Base-by-base conservation (phyloP, 2,797 vertebrate genomes). In the Rhodeus uyekii region DNA sequence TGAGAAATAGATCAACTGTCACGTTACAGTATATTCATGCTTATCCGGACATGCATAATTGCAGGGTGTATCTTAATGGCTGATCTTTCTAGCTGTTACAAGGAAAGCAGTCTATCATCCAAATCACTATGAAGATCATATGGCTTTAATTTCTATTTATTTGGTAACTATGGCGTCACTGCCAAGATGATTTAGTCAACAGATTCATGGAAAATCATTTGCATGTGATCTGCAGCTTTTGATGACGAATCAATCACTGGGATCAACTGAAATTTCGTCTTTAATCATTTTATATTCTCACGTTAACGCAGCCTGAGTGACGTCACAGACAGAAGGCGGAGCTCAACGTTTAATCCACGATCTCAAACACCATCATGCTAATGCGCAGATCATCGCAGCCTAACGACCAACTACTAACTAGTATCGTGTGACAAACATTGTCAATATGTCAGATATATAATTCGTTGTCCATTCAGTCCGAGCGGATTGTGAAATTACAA, bases 1-100 rank as follows among this genome's bases (percentile, higher is more conserved):
- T 24, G 29, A 65, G 44, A 36, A 46, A 77, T 39, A 5, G 60
- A 32, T 36, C 5, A n/a, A 24, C 27, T 77, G 29, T 16, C 12
- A 65, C 50, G 42, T 65, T 29, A 22, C 32, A 42, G 16, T 32
- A 58, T 32, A 10, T 19, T 38, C 5, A 67, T 27, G n/a, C 50
- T 7, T 46, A 79, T 79, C 46, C 68, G 16, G 14, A 32, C 61
- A 50, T 65, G 44, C n/a, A 38, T 78, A 65, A 65, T 78, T 78
- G 76, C 61, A 38, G 44, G 76, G 61, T 65, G 76, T 65, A 65
- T 67, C 22, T 68, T 4, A 78, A 14, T 53, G 46, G 9, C 18
- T 39, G 19, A 53, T 53, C 18, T 50, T 3, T 65, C 13, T 24
- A 64, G 44, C 32, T 7, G 29, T 27, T 18, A 19, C 22, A 78